phyloP scores from a whole-genome alignment of 2,888 invertebrate species.

The Drosophila melanosoma region DNA sequence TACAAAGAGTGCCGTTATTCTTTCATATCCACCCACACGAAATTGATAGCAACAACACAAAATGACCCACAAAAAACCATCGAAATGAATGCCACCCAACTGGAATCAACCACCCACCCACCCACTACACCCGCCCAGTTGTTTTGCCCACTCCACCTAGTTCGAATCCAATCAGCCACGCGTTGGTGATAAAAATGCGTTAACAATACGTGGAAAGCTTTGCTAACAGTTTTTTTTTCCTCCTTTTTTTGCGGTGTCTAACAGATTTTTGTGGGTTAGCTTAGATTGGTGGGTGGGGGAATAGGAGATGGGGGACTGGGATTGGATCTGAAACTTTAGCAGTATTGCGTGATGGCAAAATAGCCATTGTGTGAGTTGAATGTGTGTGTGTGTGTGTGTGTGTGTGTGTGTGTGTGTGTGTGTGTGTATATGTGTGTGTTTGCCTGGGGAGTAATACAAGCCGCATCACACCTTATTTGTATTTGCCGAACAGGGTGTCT shows the following conservation, averaged over 20 bases:
- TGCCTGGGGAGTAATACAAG: slow-evolving; percentile 55
- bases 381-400: not conserved
- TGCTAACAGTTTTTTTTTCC: slow-evolving; percentile 70
- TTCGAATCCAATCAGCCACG: slow-evolving; percentile 82
- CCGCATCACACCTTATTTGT: slow-evolving; percentile 71
- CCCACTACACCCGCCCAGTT: slow-evolving; percentile 9
- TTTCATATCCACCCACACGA: slow-evolving; percentile 28
- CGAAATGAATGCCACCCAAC: slow-evolving; percentile 49
- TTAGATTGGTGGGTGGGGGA: slow-evolving; percentile 9
- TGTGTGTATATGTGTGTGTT: slow-evolving; percentile 4
- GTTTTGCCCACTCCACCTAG: slow-evolving; percentile 12
- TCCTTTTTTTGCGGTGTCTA: slow-evolving; percentile 68
- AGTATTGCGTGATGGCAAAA: slow-evolving; percentile 48
- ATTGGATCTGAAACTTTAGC: slow-evolving; percentile 8
- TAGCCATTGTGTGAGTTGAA: slow-evolving; percentile 28
- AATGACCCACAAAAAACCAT: slow-evolving; percentile 76
- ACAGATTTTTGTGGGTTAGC: slow-evolving; percentile 78
- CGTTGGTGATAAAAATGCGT: slow-evolving; percentile 82
- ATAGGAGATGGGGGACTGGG: not conserved
- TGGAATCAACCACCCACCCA: slow-evolving; percentile 11
- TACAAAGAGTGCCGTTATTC: not conserved
- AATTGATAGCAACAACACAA: slow-evolving; percentile 65
- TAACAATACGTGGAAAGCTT: slow-evolving; percentile 81
- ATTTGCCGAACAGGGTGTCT: slow-evolving; percentile 37
- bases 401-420: slow-evolving; percentile 11